These are phyloP conservation scores for Hermaeophaga mercurialis DNA, from an alignment of 2,888 invertebrate genomes.

Conservation along the genomic window DNA sequence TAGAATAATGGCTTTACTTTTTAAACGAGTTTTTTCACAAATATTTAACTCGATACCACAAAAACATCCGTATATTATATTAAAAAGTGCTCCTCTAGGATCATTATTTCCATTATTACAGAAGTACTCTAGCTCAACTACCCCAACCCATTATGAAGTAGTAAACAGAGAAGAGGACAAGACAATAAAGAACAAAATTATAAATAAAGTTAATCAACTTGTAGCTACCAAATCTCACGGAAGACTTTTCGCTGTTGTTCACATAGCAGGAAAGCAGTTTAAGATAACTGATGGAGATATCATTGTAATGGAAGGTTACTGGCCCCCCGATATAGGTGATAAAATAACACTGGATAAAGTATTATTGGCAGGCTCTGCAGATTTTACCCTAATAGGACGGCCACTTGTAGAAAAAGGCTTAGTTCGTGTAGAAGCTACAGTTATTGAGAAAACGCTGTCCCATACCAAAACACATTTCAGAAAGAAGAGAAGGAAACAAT, in stretches of 20 bases:
- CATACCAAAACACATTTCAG: conserved; percentile 79
- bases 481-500: conserved; percentile 79
- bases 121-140: conserved; percentile 29
- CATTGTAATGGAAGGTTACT: conserved; percentile 79
- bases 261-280: conserved; percentile 82
- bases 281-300: conserved; percentile 86
- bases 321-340: conserved; percentile 83
- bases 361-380: conserved; percentile 74
- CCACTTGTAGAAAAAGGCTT: conserved; percentile 77
- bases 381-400: conserved; percentile 81
- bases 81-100: conserved; percentile 5
- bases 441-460: conserved; percentile 82
- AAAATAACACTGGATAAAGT: conserved; percentile 83
- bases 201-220: conserved; percentile 68
- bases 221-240: conserved; percentile 63
- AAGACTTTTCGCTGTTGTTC: conserved; percentile 80
- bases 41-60: conserved; percentile 1
- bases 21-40: conserved; percentile 15
- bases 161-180: conserved; percentile 47
- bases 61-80: conserved; percentile 2
- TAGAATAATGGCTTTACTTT: conserved; percentile 23
- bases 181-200: conserved; percentile 57
- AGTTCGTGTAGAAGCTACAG: conserved; percentile 77
- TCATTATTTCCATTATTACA: conserved; percentile 4
- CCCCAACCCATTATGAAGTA: conserved; percentile 49